Evolutionary conservation across 2,113 vertebrate species (phyloP).

Genomic region (Eclectus roratus): DNA sequence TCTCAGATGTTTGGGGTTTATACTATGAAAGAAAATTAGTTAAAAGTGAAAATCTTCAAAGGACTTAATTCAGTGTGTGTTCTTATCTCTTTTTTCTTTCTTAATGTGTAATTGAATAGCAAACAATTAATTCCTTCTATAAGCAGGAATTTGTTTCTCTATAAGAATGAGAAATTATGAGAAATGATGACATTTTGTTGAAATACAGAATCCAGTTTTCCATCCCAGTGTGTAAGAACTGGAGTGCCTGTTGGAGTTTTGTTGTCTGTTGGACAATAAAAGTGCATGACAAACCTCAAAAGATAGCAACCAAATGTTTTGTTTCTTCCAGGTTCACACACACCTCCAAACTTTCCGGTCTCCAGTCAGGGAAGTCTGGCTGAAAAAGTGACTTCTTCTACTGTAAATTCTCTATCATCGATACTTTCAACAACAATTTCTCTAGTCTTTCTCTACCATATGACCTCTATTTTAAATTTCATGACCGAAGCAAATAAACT

Average conservation of each 20-base stretch:
- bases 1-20: not conserved
- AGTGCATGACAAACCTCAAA: not conserved
- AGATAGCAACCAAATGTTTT: not conserved
- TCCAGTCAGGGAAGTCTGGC: not conserved
- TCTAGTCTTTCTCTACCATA: not conserved
- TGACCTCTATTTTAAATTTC: not conserved
- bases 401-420: not conserved
- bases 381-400: not conserved
- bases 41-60: conserved; percentile 28
- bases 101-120: not conserved
- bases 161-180: not conserved
- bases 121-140: not conserved
- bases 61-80: not conserved
- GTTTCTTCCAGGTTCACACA: not conserved
- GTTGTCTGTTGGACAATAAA: not conserved
- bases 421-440: not conserved
- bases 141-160: not conserved
- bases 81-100: not conserved
- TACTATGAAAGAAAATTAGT: not conserved
- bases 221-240: not conserved
- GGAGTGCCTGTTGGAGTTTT: not conserved
- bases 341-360: not conserved
- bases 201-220: not conserved
- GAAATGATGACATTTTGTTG: not conserved
- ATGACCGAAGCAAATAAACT: not conserved